Conservation (phyloP, 2,797 vertebrate genomes). For the Harpagifer antarcticus region DNA sequence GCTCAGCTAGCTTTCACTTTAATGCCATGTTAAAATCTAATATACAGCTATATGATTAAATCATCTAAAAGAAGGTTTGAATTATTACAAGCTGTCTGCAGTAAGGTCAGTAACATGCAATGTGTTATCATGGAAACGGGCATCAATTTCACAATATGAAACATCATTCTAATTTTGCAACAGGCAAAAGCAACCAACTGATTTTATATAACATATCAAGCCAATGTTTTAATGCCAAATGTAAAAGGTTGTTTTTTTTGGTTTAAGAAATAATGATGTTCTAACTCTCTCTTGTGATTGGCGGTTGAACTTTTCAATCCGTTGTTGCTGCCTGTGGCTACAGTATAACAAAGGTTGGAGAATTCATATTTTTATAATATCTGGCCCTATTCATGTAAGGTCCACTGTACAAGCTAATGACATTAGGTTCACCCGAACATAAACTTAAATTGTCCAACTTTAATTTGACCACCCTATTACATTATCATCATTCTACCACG, state of each 20-base stretch:
- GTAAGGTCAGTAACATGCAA: not conserved
- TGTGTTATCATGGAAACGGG: not conserved
- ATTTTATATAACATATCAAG: not conserved
- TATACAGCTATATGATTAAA: not conserved
- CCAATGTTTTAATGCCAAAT: not conserved
- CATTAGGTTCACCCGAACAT: not conserved
- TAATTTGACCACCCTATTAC: not conserved
- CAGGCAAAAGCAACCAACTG: not conserved
- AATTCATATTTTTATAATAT: not conserved
- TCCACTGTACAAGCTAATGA: not conserved
- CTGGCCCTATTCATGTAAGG: not conserved
- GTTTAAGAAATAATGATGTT: not conserved
- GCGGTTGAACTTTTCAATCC: not conserved
- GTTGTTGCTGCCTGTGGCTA: not conserved
- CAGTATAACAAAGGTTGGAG: not conserved
- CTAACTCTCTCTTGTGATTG: not conserved
- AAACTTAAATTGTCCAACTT: constrained; percentile 1
- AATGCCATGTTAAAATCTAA: not conserved
- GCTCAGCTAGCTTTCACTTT: constrained; percentile 2
- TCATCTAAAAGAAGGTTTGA: not conserved
- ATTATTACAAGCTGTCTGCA: not conserved
- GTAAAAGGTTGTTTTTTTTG: too few relatives aligned
- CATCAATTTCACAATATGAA: constrained; percentile 1
- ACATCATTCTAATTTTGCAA: not conserved
- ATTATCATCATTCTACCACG: constrained; percentile 8